These are phyloP conservation scores for Aurelia coerulea DNA, from an alignment of 30 jellyfish, hydroid and myxozoan species.

Conservation along the genomic window DNA sequence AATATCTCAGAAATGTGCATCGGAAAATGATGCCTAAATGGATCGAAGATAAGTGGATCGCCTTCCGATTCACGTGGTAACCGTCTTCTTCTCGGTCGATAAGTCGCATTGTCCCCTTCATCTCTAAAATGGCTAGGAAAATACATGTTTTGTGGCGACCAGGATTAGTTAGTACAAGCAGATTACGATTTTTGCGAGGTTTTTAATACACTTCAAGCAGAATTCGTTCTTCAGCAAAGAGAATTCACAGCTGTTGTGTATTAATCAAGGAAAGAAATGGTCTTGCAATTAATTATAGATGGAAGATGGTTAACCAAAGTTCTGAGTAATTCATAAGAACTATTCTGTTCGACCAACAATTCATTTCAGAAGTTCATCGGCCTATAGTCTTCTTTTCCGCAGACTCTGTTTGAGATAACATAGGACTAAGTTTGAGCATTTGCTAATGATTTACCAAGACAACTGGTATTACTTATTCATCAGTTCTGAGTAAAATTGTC, in stretches of 20 bases:
- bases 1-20: slow-evolving; percentile 73
- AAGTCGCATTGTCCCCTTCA: slow-evolving; percentile 13
- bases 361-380: background rate
- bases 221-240: no score
- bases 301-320: background rate
- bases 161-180: slow-evolving; percentile 1
- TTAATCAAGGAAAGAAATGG: background rate
- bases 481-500: no score
- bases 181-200: background rate
- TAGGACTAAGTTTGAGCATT: no score
- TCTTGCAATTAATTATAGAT: slow-evolving; percentile 9
- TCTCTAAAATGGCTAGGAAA: slow-evolving; percentile 9
- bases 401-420: no score
- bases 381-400: no score
- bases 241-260: slow-evolving; percentile 26
- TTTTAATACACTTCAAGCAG: slow-evolving; percentile 1
- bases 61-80: background rate
- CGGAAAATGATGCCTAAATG: slow-evolving; percentile 41
- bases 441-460: no score
- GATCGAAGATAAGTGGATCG: slow-evolving; percentile 53
- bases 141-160: slow-evolving; percentile 31
- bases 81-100: slow-evolving; percentile 14
- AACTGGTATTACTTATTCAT: no score
- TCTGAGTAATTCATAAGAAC: background rate
- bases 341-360: background rate